Percentiles rank a stretch among this genome's conserved stretches.
Conservation (phyloP, 2,113 vertebrate genomes). For the human (Homo sapiens) region DNA sequence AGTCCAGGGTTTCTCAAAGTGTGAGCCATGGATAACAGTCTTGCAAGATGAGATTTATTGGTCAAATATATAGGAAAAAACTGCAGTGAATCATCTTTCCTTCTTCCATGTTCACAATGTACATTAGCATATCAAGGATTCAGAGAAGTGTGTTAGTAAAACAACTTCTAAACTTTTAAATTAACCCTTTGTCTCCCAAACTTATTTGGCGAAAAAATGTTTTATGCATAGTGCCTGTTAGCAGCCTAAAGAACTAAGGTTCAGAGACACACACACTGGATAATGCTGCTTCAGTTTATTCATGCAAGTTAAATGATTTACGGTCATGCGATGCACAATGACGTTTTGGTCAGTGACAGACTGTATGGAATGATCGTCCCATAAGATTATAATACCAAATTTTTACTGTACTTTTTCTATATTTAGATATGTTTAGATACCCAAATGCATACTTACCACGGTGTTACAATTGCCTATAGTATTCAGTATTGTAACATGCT, state of each 20-base stretch:
- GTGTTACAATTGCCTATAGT: not conserved
- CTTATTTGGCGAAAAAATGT: not conserved
- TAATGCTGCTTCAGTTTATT: not conserved
- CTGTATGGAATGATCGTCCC: not conserved
- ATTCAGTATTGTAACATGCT: not conserved
- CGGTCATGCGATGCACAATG: rapidly evolving
- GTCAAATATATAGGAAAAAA: not conserved
- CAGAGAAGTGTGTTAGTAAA: not conserved
- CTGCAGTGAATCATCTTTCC: not conserved
- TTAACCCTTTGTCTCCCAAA: not conserved
- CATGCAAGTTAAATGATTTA: not conserved
- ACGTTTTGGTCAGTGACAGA: not conserved
- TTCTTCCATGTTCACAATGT: not conserved
- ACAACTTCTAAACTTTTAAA: not conserved
- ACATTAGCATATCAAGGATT: not conserved
- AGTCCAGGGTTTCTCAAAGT: not conserved
- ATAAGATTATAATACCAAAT: not conserved
- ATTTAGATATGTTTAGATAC: not conserved
- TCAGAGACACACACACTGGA: not conserved
- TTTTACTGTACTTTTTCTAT: too few species aligned
- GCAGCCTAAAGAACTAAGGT: not conserved
- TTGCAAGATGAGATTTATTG: not conserved
- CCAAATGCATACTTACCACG: not conserved
- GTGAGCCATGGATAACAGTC: not conserved
- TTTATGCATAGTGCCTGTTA: not conserved